Evolutionary conservation across 2,113 vertebrate genomes (phyloP).

Genomic region (Neotoma lepida): DNA sequence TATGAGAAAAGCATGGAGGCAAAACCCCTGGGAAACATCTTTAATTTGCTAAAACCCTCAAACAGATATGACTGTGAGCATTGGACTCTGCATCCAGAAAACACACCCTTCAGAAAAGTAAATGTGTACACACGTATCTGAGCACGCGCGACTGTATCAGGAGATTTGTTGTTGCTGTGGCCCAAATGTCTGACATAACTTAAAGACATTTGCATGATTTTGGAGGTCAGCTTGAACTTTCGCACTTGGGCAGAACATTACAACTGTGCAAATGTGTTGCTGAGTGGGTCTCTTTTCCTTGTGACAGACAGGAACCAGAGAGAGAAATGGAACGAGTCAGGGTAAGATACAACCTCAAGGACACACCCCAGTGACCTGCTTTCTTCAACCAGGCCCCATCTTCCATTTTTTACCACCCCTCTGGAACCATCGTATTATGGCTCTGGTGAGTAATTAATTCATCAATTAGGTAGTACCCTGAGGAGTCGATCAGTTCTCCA

Average conservation of each 20-base stretch:
- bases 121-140: neutral
- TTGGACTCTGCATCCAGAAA: constrained; percentile 8
- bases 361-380: neutral
- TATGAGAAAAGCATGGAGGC: neutral
- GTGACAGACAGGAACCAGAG: neutral
- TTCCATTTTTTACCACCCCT: neutral
- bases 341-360: neutral
- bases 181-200: neutral
- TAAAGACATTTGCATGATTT: neutral
- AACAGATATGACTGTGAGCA: neutral
- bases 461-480: neutral
- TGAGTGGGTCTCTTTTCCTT: neutral
- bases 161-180: neutral
- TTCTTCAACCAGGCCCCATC: too few species aligned
- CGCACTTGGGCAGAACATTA: neutral
- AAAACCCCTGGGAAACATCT: neutral
- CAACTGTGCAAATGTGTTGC: neutral
- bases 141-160: neutral
- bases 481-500: neutral
- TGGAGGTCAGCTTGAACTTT: neutral
- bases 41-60: neutral
- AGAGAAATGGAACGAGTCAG: neutral
- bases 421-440: neutral
- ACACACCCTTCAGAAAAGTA: neutral
- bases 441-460: neutral